Evolutionary conservation across 2,888 invertebrate genomes (phyloP), one percentile per base, ranked within the genome.

Genomic region (Melitaea athalia): DNA sequence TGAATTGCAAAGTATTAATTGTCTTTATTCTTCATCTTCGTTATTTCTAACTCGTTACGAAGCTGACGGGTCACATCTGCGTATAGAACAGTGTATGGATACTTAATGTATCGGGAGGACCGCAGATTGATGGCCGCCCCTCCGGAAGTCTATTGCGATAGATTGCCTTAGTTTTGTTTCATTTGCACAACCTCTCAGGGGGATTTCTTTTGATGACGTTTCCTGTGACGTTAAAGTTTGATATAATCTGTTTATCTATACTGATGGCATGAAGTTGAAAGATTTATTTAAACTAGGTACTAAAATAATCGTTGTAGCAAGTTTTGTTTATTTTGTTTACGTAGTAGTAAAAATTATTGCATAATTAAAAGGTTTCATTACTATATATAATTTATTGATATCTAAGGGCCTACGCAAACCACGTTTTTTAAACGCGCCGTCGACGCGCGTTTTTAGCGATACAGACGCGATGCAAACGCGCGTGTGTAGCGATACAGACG

Each of bases 91-190:
- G 82, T 85, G 86, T 87, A 85, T 87, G 84, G 86, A 85, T 85
- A 85, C 83, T 86, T 78, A 85, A 85, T 87, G 88, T 88, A 88
- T 86, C 85, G 83, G 79, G 84, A 82, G 85, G 83, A 81, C 76
- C 78, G 78, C 82, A 89, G 90, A 91, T 90, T 89, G 90, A 91
- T 91, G 89, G 82, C 74, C 76, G 74, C 77, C 72, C 76, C 77
- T 78, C 62, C 80, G 79, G 78, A 75, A 76, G 73, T 70, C 74
- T 78, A 81, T 80, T 76, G 80, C 81, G 77, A 75, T 80, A 85
- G 80, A 85, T 86, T 81, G 82, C 79, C 79, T 79, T 82, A 77
- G 80, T 84, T 85, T 72, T 69, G 75, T 70, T 73, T 75, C 65
- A 72, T 71, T 68, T 42, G 38, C 64, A 50, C 62, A 42, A 62